Base-by-base conservation (phyloP, 2,797 vertebrate genomes). In the Aeoliscus strigatus region DNA sequence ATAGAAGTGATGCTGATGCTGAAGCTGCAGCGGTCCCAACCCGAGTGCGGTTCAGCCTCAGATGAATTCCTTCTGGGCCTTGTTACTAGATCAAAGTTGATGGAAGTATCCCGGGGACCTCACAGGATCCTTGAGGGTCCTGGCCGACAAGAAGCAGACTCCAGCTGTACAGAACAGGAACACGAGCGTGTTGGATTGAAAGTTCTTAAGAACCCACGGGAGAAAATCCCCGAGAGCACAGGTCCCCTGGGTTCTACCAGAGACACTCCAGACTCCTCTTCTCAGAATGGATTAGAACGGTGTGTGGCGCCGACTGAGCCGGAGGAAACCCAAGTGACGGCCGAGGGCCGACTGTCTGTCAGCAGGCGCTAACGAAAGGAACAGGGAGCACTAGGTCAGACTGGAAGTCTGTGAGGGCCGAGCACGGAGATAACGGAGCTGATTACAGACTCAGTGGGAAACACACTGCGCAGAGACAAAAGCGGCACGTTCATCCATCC, bases 181-280 rank as follows among this genome's bases (percentile, higher is more conserved):
- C 48, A 44, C 4, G 9, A 60, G 50, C 14, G 45, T 23, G 38
- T 43, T 14, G 38, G 50, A 54, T 37, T 69, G 36, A 52, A 32
- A 29, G 14, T 52, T 2, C n/a, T 33, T 70, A 68, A 77, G 51
- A 48, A 32, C 46, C 33, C 16, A 9, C 15, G 13, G 25, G 49
- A 50, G 37, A 60, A 75, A 69, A 66, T 68, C 63, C 65, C 30
- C 4, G 37, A 36, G 56, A 7, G 37, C 39, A 45, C 21, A 25
- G 39, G 31, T 26, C 30, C 15, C 41, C 35, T 21, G 39, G 26
- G 32, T 10, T 44, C 6, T 26, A 27, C 33, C 25, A 39, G 24
- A 21, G n/a, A n/a, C n/a, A n/a, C n/a, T n/a, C n/a, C n/a, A n/a
- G n/a, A n/a, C n/a, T n/a, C n/a, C n/a, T n/a, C n/a, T n/a, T n/a